Conservation (phyloP, 2,113 vertebrate species). For the Corythaeola cristata region DNA sequence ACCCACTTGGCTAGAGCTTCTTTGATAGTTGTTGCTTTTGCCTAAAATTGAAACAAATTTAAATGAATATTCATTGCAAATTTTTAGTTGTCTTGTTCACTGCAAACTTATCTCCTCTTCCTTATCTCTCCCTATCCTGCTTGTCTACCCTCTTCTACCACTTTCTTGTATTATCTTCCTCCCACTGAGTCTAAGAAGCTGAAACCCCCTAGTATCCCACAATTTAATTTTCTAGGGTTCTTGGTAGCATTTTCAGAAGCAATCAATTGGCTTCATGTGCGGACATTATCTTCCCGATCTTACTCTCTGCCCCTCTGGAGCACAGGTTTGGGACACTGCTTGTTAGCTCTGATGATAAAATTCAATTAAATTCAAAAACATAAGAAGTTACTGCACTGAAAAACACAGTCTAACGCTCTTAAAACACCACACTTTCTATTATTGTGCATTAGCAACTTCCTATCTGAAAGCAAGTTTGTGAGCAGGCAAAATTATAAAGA, state of each 20-base stretch:
- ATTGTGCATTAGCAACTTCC: neutral
- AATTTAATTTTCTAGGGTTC: neutral
- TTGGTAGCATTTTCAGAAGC: neutral
- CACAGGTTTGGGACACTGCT: neutral
- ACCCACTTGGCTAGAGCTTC: conserved; percentile 93
- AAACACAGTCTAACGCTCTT: neutral
- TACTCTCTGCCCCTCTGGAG: neutral
- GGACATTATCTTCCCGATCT: neutral
- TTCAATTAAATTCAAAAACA: neutral
- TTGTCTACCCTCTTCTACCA: neutral
- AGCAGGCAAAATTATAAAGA: neutral
- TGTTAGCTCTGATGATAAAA: neutral
- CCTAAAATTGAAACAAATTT: conserved; percentile 74
- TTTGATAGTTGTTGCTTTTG: conserved; percentile 92
- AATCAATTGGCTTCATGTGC: neutral
- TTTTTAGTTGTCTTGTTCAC: neutral
- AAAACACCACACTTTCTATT: neutral
- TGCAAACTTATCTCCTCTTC: neutral
- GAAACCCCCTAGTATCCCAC: rapidly evolving
- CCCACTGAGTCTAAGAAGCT: neutral
- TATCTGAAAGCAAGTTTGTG: neutral
- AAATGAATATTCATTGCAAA: neutral
- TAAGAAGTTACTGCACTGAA: neutral
- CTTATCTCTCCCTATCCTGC: neutral
- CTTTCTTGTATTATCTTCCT: neutral